Evolutionary conservation across 2,888 invertebrate species (phyloP), one percentile per base, ranked within the genome.

Genomic region (Tetragonisca angustula): DNA sequence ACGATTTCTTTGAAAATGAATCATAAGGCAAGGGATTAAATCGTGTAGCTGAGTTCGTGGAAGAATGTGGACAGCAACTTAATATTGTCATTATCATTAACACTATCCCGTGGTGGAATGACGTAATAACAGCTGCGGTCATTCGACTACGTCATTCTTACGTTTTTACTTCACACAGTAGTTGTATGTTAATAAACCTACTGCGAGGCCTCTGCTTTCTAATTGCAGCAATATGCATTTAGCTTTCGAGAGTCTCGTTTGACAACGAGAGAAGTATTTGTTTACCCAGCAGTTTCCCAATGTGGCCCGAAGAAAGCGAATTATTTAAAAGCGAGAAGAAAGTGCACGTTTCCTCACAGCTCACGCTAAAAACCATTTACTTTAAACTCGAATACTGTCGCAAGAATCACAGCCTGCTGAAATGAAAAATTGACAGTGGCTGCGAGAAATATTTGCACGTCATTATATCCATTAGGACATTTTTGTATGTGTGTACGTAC

Each of bases 11-110:
- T 43, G 9, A 9, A 43, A 43, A 43, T 9, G 9, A 43, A 43
- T 43, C 43, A 11, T 9, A 43, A 43, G 1, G 43, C 43, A 43
- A 43, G 36, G 9, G 68, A 88, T 83, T 79, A 76, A 52, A 0
- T 56, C 19, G 54, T 19, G 61, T 17, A 70, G 72, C 62, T 15
- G 17, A 32, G 64, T 54, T 24, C 15, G 49, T 49, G 24, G 19
- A 76, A 72, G 78, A 77, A 50, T 27, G 69, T 54, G 72, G 0
- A 43, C 52, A 2, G 32, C 21, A 5, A 24, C 6, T 27, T 32
- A 73, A 71, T 36, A 27, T n/a, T 36, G 50, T 64, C 43, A 49
- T 9, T 43, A 9, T 43, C 6, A 52, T 1, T 43, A 36, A 43
- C 9, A 43, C 43, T 43, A 43, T 11, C 5, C 70, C 65, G 61